Conservation (phyloP, 2,113 vertebrate species). For the Xenopus tropicalis region UCB_Xtro_10.0 CM004446.2:16279501-16280000, state of each 20-base stretch:
- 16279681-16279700: background rate
- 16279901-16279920: too few relatives aligned
- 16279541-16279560: slow-evolving; percentile 93
- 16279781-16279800: slow-evolving; percentile 36
- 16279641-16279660: slow-evolving; percentile 4
- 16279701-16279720: slow-evolving; percentile 79
- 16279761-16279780: slow-evolving; percentile 98
- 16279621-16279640: slow-evolving; percentile 43
- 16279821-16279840: too few relatives aligned
- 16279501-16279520: slow-evolving; percentile 96
- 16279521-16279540: slow-evolving; percentile 88
- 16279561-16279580: slow-evolving; percentile 89
- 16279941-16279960: too few relatives aligned
- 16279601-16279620: slow-evolving; percentile 78
- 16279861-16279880: too few relatives aligned
- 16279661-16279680: too few relatives aligned
- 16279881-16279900: too few relatives aligned
- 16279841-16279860: too few relatives aligned
- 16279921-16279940: too few relatives aligned
- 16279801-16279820: background rate
- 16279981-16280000: too few relatives aligned
- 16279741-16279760: slow-evolving; percentile 94
- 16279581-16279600: slow-evolving; percentile 94
- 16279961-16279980: too few relatives aligned
- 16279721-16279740: slow-evolving; percentile 97